Evolutionary conservation across 1,140 invertebrate genomes (phyloP), one percentile per base, ranked within the genome.

Genomic region (Trinorchestia longiramus): DNA sequence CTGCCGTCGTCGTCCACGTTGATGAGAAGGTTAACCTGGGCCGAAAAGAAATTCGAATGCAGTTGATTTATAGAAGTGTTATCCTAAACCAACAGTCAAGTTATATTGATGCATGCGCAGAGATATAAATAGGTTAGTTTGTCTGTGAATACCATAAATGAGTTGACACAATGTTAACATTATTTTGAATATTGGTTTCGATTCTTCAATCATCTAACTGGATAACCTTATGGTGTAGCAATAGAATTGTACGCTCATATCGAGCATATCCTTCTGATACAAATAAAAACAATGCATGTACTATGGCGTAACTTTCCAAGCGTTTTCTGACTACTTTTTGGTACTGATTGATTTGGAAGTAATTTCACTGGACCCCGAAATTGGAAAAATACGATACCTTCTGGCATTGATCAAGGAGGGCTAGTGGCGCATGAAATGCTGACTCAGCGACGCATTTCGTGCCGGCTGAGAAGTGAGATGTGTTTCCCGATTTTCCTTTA

Each of bases 401-500:
- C 62, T 36, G 62, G 62, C 62, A 77, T 77, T 77, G 8, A 77
- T 77, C 62, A 77, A 77, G 62, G 62, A 77, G 62, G 62, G 62
- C 62, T 77, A 77, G 62, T 77, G 28, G 62, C 62, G 62, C 62
- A 77, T 77, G 62, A 77, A 77, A 77, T 77, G 62, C 62, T 77
- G 62, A 77, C 62, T 77, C 62, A 77, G 62, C 62, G 62, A 77
- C 62, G 62, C 62, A 77, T 77, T 77, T 77, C 11, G 62, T 23
- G 62, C 62, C 28, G 28, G 62, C 62, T 77, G 62, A 77, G 62
- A 77, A 77, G 62, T 77, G 62, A 77, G 62, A 77, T 77, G 62
- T 77, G 62, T 77, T 77, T 77, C 62, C 62, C 62, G 62, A 77
- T 77, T 77, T 77, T 77, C 62, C 62, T 77, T 77, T 77, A 77